Evolutionary conservation across 2,797 vertebrate species (phyloP), one percentile per base, ranked within the genome.

Genomic region (Gadopsis marmoratus): DNA sequence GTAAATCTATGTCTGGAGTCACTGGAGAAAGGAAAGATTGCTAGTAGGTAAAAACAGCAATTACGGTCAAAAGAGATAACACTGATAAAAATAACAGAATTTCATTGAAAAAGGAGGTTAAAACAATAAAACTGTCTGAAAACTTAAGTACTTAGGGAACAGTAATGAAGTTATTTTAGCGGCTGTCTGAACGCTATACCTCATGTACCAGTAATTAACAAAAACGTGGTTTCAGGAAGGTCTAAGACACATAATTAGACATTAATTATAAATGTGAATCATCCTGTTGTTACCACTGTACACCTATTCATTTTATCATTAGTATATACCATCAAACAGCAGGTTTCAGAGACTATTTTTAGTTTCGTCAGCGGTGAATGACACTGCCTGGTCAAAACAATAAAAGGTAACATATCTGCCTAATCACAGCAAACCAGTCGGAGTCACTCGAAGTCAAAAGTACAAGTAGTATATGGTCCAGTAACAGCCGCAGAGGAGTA

Each of bases 1-100:
- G 58, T 68, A 83, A 84, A 78, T 86, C 61, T 76, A 74, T 76
- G 39, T 62, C 64, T 64, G 47, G 50, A 68, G 31, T 45, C 71
- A 41, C 43, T 63, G 37, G 4, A 76, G 37, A 61, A 76, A 56
- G 23, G 54, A 59, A 2, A 35, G 21, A 55, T n/a, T 41, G 55
- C 45, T 65, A 2, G 19, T 2, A 55, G 37, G 53, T n/a, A 62
- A 53, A 75, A 70, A 29, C 17, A 13, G 7, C 54, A 73, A 48
- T 62, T 58, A 17, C 26, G 29, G 31, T 54, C 50, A 48, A 45
- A 74, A 69, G 29, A 31, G 54, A 50, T 64, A 39, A 69, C 31
- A 29, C 3, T 14, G 13, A 64, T 33, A 29, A 17, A 80, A 70
- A 47, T 35, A 73, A 63, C 21, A 79, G 10, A 26, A 53, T 17